These are phyloP conservation scores for Hippocampus zosterae DNA, from an alignment of 2,113 vertebrate genomes.

Conservation along the genomic window DNA sequence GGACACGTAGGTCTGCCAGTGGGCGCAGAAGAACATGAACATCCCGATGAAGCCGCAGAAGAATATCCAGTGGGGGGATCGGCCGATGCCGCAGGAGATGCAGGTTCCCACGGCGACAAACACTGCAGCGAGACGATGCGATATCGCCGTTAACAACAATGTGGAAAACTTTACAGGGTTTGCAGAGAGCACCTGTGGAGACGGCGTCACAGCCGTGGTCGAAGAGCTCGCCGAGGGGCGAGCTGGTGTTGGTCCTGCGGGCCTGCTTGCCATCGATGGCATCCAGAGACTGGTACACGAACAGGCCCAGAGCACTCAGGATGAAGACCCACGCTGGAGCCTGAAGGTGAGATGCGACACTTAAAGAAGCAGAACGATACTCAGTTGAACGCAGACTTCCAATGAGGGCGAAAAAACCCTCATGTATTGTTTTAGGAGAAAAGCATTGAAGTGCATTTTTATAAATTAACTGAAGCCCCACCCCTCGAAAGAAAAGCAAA, in stretches of 20 bases:
- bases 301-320: constrained; percentile 85
- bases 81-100: constrained; percentile 83
- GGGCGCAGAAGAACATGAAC: constrained; percentile 98
- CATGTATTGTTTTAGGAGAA: background rate
- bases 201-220: constrained; percentile 97
- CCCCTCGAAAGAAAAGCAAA: too few relatives aligned
- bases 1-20: constrained; percentile 98
- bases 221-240: constrained; percentile 92
- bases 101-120: constrained; percentile 88
- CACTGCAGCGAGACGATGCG: constrained; percentile 67
- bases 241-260: constrained; percentile 90
- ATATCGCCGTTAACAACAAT: background rate
- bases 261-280: constrained; percentile 98
- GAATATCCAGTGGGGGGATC: constrained; percentile 85
- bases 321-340: constrained; percentile 88
- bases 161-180: background rate
- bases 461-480: background rate
- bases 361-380: background rate
- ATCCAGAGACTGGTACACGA: constrained; percentile 95
- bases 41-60: constrained; percentile 91
- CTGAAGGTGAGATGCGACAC: constrained; percentile 53
- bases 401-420: too few relatives aligned
- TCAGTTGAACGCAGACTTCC: background rate
- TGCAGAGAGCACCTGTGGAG: constrained; percentile 81
- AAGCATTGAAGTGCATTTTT: background rate